Conservation (phyloP, 2,888 invertebrate genomes). For the Lochmaea capreae region DNA sequence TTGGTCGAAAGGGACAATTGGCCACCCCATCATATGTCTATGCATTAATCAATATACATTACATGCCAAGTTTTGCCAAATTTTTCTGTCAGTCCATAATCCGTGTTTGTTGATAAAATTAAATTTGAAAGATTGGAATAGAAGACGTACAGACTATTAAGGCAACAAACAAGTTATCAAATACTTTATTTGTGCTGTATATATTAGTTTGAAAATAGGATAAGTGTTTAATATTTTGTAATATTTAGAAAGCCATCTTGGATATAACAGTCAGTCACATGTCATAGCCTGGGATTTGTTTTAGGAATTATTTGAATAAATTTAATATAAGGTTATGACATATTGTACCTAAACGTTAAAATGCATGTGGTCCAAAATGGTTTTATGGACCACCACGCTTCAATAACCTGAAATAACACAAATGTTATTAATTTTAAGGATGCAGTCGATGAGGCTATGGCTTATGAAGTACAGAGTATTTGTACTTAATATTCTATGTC, state of each 20-base stretch:
- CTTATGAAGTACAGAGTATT: neutral
- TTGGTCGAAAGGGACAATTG: too few species aligned
- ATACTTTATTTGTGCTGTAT: constrained; percentile 10
- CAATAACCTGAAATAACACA: neutral
- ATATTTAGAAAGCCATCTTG: constrained; percentile 21
- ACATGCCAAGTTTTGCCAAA: too few species aligned
- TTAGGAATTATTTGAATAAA: constrained; percentile 11
- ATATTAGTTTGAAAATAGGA: constrained; percentile 10
- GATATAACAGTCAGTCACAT: constrained; percentile 7
- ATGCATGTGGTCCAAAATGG: neutral
- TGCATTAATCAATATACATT: too few species aligned
- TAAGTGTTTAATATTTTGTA: constrained; percentile 14
- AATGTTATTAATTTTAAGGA: neutral
- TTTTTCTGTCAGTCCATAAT: too few species aligned
- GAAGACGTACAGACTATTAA: neutral
- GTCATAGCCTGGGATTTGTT: neutral
- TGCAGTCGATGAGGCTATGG: neutral
- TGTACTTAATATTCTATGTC: neutral
- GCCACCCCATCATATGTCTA: too few species aligned
- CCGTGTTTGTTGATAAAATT: neutral
- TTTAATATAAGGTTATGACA: constrained; percentile 14
- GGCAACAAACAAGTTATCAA: neutral
- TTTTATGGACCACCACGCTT: neutral
- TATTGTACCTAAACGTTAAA: neutral
- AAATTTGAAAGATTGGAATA: neutral